These are phyloP conservation scores for Oceanodroma leucorhoa DNA, from an alignment of 2,797 vertebrate species.

Conservation along the genomic window DNA sequence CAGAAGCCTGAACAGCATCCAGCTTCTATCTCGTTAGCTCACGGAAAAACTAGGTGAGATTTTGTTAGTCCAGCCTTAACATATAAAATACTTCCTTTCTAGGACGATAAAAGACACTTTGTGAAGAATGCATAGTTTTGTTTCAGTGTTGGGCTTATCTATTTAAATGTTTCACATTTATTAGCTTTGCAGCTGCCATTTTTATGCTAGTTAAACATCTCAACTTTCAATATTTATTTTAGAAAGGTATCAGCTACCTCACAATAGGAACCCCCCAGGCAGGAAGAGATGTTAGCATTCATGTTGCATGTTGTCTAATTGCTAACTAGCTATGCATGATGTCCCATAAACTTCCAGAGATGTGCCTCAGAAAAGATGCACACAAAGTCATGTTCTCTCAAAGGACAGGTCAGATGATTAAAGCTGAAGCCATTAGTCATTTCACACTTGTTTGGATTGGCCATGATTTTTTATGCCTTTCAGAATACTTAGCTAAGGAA, in stretches of 20 bases:
- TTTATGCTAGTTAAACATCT: background rate
- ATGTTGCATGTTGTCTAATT: background rate
- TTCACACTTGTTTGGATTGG: constrained; percentile 12
- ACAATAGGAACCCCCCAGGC: background rate
- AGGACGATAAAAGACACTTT: background rate
- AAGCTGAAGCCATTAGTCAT: background rate
- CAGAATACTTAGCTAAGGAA: constrained; percentile 6
- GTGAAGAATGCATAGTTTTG: background rate
- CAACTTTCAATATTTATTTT: background rate
- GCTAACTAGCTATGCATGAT: background rate
- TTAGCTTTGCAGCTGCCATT: background rate
- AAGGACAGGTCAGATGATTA: background rate
- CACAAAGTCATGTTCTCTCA: background rate
- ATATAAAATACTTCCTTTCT: background rate
- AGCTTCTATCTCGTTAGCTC: background rate
- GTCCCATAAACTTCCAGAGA: background rate
- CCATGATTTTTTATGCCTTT: constrained; percentile 2
- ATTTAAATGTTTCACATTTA: background rate
- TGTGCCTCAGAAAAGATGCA: background rate
- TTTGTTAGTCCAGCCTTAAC: background rate
- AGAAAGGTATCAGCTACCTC: background rate
- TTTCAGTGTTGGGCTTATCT: background rate
- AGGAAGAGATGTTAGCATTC: background rate
- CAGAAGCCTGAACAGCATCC: background rate
- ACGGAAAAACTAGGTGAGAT: background rate